Evolutionary conservation across 2,113 vertebrate genomes (phyloP).

Genomic region (Raja brachyura): DNA sequence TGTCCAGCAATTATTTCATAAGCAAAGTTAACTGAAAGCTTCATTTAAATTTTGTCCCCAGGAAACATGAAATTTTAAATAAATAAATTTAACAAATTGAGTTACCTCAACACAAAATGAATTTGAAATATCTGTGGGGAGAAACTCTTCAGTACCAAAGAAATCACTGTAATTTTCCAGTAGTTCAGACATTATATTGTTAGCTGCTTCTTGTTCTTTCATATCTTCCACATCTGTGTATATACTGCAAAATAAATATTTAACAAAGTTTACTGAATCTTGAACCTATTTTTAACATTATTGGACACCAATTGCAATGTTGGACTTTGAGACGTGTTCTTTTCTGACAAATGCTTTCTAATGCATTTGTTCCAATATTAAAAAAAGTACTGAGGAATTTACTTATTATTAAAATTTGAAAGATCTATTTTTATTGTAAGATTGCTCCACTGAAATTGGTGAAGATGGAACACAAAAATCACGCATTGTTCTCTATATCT

Average conservation of each 20-base stretch:
- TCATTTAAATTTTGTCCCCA: too few species aligned
- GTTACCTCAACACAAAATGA: conserved; percentile 37
- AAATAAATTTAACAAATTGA: background rate
- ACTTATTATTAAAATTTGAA: too few species aligned
- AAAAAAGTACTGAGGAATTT: background rate
- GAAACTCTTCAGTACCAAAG: conserved; percentile 80
- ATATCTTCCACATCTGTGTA: conserved; percentile 85
- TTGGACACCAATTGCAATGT: background rate
- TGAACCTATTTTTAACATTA: background rate
- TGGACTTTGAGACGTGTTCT: background rate
- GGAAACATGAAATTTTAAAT: background rate
- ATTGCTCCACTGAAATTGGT: too few species aligned
- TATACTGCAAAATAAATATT: conserved; percentile 60
- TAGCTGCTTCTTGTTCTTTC: conserved; percentile 87
- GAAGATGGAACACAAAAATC: background rate
- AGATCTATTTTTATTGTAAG: too few species aligned
- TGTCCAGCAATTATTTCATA: background rate
- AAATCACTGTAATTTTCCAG: conserved; percentile 89
- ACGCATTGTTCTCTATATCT: background rate
- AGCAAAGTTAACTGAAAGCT: background rate
- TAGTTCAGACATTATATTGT: conserved; percentile 85
- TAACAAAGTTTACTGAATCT: conserved; percentile 10
- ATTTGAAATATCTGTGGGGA: conserved; percentile 34
- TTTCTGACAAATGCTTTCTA: background rate
- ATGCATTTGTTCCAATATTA: background rate